These are phyloP conservation scores for Enteromius treurensis DNA, from an alignment of 2,797 vertebrate genomes.

Conservation along the genomic window DNA sequence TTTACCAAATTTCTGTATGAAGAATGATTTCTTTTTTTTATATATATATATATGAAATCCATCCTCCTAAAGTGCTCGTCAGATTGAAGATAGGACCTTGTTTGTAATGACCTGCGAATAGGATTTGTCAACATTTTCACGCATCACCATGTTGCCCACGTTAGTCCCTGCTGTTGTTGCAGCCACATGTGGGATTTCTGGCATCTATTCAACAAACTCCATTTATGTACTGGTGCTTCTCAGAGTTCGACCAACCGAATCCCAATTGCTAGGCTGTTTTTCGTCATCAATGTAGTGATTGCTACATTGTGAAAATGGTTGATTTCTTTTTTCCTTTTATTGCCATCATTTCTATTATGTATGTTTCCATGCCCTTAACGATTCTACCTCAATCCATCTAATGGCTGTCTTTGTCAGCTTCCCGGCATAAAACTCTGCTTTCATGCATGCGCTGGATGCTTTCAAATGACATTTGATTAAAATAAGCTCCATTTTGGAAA, in stretches of 20 bases:
- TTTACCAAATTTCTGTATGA: slow-evolving; percentile 19
- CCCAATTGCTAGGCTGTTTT: not conserved
- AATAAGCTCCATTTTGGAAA: slow-evolving; percentile 42
- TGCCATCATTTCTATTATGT: slow-evolving; percentile 37
- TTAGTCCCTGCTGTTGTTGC: not conserved
- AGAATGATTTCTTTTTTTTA: not conserved
- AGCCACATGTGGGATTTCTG: not conserved
- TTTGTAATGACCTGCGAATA: not conserved
- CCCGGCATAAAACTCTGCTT: slow-evolving; percentile 23
- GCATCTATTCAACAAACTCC: not conserved
- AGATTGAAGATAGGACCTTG: slow-evolving; percentile 21
- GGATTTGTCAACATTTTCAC: slow-evolving; percentile 3
- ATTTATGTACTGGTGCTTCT: slow-evolving; percentile 21
- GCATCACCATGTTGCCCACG: not conserved
- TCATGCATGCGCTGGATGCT: slow-evolving; percentile 23
- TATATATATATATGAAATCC: not conserved
- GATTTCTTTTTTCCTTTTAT: slow-evolving; percentile 35
- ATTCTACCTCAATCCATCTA: slow-evolving; percentile 50
- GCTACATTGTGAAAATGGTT: slow-evolving; percentile 44
- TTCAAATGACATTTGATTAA: slow-evolving; percentile 50
- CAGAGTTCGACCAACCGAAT: not conserved
- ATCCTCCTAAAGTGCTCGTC: slow-evolving; percentile 1
- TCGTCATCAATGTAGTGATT: slow-evolving; percentile 33
- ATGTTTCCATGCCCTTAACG: slow-evolving; percentile 37
- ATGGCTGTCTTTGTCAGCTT: slow-evolving; percentile 51